phyloP scores from a whole-genome alignment of 2,113 vertebrate genomes.

The Gambusia affinis region DNA sequence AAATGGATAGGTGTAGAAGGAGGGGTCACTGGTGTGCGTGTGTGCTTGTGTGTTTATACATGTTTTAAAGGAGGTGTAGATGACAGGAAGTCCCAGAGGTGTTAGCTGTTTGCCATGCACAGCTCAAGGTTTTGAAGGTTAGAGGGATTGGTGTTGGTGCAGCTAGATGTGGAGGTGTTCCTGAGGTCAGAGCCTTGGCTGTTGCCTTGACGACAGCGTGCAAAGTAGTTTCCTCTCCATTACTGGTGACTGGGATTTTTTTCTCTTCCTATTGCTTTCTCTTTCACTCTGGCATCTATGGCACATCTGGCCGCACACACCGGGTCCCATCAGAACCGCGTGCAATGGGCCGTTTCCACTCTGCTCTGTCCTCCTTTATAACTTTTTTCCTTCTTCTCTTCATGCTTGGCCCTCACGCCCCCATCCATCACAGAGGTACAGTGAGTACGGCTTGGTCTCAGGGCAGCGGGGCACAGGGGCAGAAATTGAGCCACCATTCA shows the following conservation, averaged over 20 bases:
- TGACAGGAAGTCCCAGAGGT: conserved; percentile 79
- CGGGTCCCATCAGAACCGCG: conserved; percentile 33
- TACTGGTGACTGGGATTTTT: conserved; percentile 53
- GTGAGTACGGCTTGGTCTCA: conserved; percentile 34
- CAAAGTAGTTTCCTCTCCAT: conserved; percentile 57
- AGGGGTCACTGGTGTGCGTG: conserved; percentile 31
- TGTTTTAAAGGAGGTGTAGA: conserved; percentile 71
- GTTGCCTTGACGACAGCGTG: conserved; percentile 73
- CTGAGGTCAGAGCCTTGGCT: conserved; percentile 77
- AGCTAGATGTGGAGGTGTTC: conserved; percentile 45
- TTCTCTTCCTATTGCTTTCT: conserved; percentile 30
- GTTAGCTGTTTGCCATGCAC: conserved; percentile 74
- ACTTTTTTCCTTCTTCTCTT: conserved; percentile 19
- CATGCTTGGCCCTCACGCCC: conserved; percentile 5
- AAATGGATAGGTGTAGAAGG: conserved; percentile 85
- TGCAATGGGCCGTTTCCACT: conserved; percentile 33
- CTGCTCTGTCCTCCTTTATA: conserved; percentile 23
- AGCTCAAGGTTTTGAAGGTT: conserved; percentile 55
- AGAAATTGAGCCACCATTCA: conserved; percentile 52
- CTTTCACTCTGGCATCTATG: conserved; percentile 18
- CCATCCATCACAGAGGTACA: conserved; percentile 53
- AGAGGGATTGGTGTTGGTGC: conserved; percentile 33
- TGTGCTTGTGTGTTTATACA: conserved; percentile 31
- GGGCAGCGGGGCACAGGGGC: conserved; percentile 37
- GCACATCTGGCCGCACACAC: conserved; percentile 60